Evolutionary conservation across 2,113 vertebrate species (phyloP).

Genomic region (Rhadina sibilatrix): DNA sequence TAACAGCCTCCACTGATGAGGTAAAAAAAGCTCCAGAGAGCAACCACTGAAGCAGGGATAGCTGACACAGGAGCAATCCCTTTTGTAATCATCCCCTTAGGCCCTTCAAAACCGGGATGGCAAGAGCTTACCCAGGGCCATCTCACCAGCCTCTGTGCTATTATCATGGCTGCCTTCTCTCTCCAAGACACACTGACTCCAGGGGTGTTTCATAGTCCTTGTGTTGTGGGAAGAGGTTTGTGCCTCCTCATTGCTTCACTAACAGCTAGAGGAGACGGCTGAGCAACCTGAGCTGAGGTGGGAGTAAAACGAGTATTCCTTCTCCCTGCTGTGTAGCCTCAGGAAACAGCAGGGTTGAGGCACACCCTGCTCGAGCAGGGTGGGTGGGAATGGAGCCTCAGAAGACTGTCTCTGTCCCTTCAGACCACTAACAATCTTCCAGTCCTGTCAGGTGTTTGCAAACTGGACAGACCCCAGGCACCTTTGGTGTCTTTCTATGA

Average conservation of each 20-base stretch:
- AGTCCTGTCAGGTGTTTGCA: neutral
- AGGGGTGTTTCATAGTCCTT: constrained; percentile 1
- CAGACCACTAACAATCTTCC: neutral
- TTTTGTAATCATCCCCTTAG: neutral
- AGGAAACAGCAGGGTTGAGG: neutral
- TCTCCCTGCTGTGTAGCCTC: constrained; percentile 29
- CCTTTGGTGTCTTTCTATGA: neutral
- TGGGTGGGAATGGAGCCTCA: neutral
- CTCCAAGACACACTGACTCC: constrained; percentile 53
- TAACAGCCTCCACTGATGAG: neutral
- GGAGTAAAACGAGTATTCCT: neutral
- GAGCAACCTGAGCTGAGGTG: neutral
- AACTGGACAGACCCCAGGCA: neutral
- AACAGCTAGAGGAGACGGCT: neutral
- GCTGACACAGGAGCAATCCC: neutral
- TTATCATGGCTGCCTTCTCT: constrained; percentile 10
- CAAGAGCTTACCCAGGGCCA: neutral
- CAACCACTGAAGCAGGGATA: neutral
- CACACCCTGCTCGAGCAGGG: neutral
- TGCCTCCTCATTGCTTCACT: constrained; percentile 27
- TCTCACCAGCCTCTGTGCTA: neutral
- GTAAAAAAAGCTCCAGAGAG: neutral
- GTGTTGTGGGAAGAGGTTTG: constrained; percentile 43
- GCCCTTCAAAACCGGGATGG: neutral
- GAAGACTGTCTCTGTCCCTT: neutral